Evolutionary conservation across 2,888 invertebrate species (phyloP).

Genomic region (Temnothorax rugatulus): DNA sequence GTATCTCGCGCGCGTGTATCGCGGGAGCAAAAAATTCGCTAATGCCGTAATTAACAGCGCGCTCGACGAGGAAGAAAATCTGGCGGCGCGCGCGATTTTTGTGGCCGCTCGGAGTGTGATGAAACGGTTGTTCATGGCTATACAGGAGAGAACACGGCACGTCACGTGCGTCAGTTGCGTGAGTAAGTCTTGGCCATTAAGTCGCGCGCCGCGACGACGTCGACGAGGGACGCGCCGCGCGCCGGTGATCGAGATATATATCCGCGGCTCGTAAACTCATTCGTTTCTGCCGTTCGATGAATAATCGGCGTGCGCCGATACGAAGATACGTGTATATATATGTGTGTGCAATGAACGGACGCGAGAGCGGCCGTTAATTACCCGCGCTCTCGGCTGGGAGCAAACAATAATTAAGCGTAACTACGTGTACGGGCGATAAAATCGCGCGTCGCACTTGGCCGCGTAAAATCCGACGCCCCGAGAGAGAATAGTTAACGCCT

Average conservation of each 20-base stretch:
- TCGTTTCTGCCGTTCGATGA: constrained; percentile 56
- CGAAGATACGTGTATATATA: not conserved
- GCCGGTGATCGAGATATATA: constrained; percentile 48
- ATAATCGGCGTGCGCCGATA: constrained; percentile 48
- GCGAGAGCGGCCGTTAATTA: constrained; percentile 53
- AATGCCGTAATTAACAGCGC: constrained; percentile 5
- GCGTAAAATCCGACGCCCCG: constrained; percentile 37
- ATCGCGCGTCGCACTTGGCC: constrained; percentile 45
- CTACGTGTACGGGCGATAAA: constrained; percentile 47
- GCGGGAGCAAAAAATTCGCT: not conserved
- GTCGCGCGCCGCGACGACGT: constrained; percentile 32
- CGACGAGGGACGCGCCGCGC: not conserved
- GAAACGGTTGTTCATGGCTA: constrained; percentile 48
- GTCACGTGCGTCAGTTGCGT: constrained; percentile 63
- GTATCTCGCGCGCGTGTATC: not conserved
- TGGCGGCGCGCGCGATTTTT: constrained; percentile 32
- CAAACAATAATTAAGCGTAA: constrained; percentile 55
- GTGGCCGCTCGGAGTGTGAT: constrained; percentile 33
- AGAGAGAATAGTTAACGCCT: constrained; percentile 33
- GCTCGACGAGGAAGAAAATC: constrained; percentile 21
- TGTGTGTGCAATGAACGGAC: not conserved
- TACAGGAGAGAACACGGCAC: constrained; percentile 41
- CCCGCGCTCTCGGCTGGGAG: constrained; percentile 29
- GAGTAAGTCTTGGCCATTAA: constrained; percentile 59
- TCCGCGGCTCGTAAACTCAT: constrained; percentile 46